Evolutionary conservation across 53 echinoderm and acorn worm species (phyloP).

Genomic region (Echinometra lucunter): DNA sequence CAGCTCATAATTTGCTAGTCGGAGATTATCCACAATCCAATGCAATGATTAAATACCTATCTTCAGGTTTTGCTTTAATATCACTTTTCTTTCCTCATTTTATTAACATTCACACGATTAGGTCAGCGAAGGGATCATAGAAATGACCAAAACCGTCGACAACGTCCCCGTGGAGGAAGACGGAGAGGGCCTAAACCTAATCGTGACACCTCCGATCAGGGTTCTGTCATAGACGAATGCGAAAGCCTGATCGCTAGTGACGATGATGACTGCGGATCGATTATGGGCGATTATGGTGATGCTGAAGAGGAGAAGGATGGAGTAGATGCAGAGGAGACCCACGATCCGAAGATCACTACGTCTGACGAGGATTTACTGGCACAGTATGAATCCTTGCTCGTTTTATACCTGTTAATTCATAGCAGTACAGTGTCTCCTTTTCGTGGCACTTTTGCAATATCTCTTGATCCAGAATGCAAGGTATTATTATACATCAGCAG

Average conservation of each 20-base stretch:
- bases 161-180: not conserved
- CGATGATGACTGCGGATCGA: constrained; percentile 35
- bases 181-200: not conserved
- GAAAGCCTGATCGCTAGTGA: constrained; percentile 28
- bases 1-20: not conserved
- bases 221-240: constrained; percentile 28
- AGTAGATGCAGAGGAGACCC: not conserved
- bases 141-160: not conserved
- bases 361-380: not conserved
- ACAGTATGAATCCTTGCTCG: not conserved
- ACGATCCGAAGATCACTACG: not conserved
- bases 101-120: not conserved
- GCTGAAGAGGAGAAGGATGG: constrained; percentile 3
- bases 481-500: too few relatives aligned
- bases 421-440: too few relatives aligned
- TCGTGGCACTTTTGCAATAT: too few relatives aligned
- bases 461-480: too few relatives aligned
- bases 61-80: not conserved
- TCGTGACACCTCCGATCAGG: constrained; percentile 5
- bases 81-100: not conserved
- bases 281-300: not conserved
- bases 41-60: not conserved
- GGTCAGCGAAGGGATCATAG: not conserved
- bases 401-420: not conserved
- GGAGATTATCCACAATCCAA: not conserved